Evolutionary conservation across 2,797 vertebrate species (phyloP), one percentile per base, ranked within the genome.

Genomic region (Sitta carolinensis): DNA sequence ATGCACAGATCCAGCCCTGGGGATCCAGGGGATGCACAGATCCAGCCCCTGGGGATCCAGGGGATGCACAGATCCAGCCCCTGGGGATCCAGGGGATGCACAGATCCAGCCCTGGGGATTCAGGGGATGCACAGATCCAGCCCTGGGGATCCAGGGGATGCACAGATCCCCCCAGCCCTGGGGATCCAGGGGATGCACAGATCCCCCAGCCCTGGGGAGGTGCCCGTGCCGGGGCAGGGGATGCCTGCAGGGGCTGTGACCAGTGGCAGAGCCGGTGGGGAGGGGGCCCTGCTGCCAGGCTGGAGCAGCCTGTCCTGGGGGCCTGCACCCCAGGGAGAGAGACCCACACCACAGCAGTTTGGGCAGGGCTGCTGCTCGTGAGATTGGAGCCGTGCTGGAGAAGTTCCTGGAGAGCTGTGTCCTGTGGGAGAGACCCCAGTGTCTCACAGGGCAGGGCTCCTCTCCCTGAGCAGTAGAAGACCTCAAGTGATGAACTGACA

Each of bases 371-470:
- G 29, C 29, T 32, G 4, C 55, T 59, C 0, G 1, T 50, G 22
- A 50, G 22, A 40, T 18, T 38, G 45, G 22, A 61, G 0, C 29
- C 23, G 16, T 1, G 0, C 1, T 5, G 13, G 36, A 40, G 29
- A n/a, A n/a, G 8, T 50, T 42, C 29, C n/a, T 0, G 0, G 13
- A 38, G 36, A 75, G 4, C 29, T n/a, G 45, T 17, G 22, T 50
- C 22, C 17, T 0, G 0, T 40, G 34, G 43, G 45, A 48, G 4
- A 13, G 27, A 26, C 10, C 7, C 13, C 34, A 50, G 0, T 1
- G 13, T 10, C 22, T 32, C 30, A 20, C 45, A 51, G 29, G 34
- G 13, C 26, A 75, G 22, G 36, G 13, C 10, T 75, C 13, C 10
- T 61, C 8, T 75, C 23, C 34, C 14, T 2, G 29, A 51, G 36